Evolutionary conservation across 2,888 invertebrate species (phyloP).

Genomic region (Ophion obscuratus): DNA sequence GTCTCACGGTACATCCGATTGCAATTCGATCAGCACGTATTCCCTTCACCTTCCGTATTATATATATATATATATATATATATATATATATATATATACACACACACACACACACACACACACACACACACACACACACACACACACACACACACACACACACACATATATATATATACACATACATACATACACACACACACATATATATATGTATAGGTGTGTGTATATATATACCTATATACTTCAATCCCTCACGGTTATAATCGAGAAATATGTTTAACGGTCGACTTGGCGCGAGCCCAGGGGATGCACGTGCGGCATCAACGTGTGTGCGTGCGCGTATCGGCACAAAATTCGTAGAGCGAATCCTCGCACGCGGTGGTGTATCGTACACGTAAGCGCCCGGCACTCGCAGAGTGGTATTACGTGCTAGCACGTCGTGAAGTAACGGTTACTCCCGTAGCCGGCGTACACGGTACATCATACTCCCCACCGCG

Average conservation of each 20-base stretch:
- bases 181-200: not conserved
- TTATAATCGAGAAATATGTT: slow-evolving; percentile 64
- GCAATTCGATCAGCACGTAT: slow-evolving; percentile 30
- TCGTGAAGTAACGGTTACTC: slow-evolving; percentile 65
- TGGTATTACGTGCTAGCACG: slow-evolving; percentile 62
- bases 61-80: not conserved
- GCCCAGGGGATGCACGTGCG: slow-evolving; percentile 64
- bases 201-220: no score
- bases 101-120: not conserved
- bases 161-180: not conserved
- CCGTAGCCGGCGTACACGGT: slow-evolving; percentile 47
- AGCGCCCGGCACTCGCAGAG: slow-evolving; percentile 38
- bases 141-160: no score
- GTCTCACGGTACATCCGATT: slow-evolving; percentile 2
- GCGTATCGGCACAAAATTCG: slow-evolving; percentile 50
- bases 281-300: slow-evolving; percentile 60
- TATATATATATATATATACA: not conserved
- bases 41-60: slow-evolving; percentile 29
- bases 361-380: slow-evolving; percentile 56
- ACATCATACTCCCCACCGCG: slow-evolving; percentile 22
- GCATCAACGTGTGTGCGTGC: slow-evolving; percentile 41
- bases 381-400: slow-evolving; percentile 31
- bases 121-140: no score
- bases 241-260: slow-evolving; percentile 22
- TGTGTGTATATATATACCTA: not conserved